phyloP scores from a whole-genome alignment of 1,140 invertebrate genomes.

The Colletes latitarsis region DNA sequence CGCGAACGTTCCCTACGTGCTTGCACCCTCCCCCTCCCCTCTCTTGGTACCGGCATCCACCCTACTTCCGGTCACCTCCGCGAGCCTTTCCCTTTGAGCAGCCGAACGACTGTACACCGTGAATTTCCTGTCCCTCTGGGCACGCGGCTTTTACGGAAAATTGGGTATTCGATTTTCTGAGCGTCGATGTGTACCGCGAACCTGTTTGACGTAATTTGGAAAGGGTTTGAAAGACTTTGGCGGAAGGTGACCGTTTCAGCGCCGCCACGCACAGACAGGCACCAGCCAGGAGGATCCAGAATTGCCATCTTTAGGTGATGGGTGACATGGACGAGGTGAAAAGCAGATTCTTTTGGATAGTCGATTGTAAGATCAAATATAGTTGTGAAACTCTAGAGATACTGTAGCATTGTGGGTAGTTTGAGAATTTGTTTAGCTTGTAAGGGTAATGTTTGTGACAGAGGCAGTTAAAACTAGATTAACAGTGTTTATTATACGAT shows the following conservation, averaged over 20 bases:
- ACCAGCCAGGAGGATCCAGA: too few relatives aligned
- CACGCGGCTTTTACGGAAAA: not conserved
- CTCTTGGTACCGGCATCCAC: not conserved
- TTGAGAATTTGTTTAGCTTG: too few relatives aligned
- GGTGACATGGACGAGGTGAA: too few relatives aligned
- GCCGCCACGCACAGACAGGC: too few relatives aligned
- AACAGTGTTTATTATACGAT: too few relatives aligned
- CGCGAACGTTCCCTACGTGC: slow-evolving; percentile 32
- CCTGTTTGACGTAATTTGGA: not conserved
- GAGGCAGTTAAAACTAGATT: too few relatives aligned
- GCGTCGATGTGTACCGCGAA: not conserved
- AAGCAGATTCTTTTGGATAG: too few relatives aligned
- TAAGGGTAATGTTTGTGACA: too few relatives aligned
- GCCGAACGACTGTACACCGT: not conserved
- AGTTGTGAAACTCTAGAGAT: too few relatives aligned
- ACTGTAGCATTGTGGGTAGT: too few relatives aligned
- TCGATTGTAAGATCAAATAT: too few relatives aligned
- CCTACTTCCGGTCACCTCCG: slow-evolving; percentile 12
- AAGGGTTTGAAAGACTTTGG: not conserved
- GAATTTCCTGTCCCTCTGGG: not conserved
- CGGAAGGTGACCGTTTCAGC: not conserved
- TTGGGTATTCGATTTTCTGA: not conserved
- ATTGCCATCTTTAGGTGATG: too few relatives aligned
- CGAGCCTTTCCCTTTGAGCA: slow-evolving; percentile 4
- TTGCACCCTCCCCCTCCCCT: not conserved